A percentile compares a stretch with the other conserved stretches of the same genome.
These are phyloP conservation scores for Eupithecia centaureata DNA, from an alignment of 2,888 invertebrate genomes.

Conservation along the genomic window DNA sequence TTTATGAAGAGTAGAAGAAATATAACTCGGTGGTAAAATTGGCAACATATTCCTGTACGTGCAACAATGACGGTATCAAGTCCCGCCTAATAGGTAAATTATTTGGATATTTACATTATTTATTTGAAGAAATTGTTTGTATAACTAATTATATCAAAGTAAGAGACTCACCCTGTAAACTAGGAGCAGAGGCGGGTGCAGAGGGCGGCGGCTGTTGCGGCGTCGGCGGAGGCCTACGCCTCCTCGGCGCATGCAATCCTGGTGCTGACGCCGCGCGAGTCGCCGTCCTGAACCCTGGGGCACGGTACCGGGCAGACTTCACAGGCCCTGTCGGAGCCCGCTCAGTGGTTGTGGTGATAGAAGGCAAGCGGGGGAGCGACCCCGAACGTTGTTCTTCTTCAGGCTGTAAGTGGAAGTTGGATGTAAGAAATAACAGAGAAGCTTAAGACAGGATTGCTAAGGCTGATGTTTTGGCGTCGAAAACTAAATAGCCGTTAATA, in stretches of 20 bases:
- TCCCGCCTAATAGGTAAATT: no score
- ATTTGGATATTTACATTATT: no score
- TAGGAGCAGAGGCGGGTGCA: slow-evolving; percentile 75
- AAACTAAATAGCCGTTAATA: neutral
- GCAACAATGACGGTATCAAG: no score
- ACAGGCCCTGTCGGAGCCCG: slow-evolving; percentile 85
- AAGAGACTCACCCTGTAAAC: slow-evolving; percentile 84
- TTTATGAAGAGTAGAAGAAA: neutral
- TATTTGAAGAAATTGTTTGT: neutral
- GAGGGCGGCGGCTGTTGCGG: slow-evolving; percentile 72
- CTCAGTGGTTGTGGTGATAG: slow-evolving; percentile 70
- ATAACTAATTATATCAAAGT: neutral
- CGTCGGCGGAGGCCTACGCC: slow-evolving; percentile 78
- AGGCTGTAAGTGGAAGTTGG: slow-evolving; percentile 54
- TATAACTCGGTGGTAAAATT: no score
- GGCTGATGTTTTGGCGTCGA: neutral
- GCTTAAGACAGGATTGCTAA: neutral
- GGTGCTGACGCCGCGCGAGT: slow-evolving; percentile 91
- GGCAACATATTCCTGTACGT: no score
- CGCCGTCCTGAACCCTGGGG: slow-evolving; percentile 91
- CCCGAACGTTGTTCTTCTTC: slow-evolving; percentile 88
- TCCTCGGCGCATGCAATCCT: slow-evolving; percentile 88
- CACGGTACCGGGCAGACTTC: slow-evolving; percentile 93
- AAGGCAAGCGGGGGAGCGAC: slow-evolving; percentile 90
- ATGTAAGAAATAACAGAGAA: neutral